phyloP scores from a whole-genome alignment of 2,888 invertebrate genomes.

The Callosobruchus maculatus region DNA sequence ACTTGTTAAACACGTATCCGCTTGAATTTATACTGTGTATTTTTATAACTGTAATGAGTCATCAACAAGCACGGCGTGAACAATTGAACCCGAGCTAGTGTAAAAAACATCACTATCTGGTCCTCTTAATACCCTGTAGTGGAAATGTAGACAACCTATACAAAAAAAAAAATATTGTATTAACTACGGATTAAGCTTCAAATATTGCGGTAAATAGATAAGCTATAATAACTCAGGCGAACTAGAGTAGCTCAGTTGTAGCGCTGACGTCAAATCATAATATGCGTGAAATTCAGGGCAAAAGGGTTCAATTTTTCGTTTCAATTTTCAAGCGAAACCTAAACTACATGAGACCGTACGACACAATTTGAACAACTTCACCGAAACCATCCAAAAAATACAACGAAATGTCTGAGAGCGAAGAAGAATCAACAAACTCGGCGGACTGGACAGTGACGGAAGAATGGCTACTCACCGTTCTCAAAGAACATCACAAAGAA shows the following conservation, averaged over 20 bases:
- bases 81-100: too few relatives aligned
- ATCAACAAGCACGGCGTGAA: too few relatives aligned
- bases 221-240: background rate
- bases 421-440: constrained; percentile 51
- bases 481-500: constrained; percentile 51
- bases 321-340: background rate
- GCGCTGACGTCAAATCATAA: too few relatives aligned
- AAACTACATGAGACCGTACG: background rate
- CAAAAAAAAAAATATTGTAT: background rate
- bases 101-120: too few relatives aligned
- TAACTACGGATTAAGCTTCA: background rate
- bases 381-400: background rate
- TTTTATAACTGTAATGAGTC: too few relatives aligned
- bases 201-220: background rate
- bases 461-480: constrained; percentile 56
- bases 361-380: background rate
- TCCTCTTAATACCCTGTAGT: too few relatives aligned
- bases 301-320: too few relatives aligned
- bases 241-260: too few relatives aligned
- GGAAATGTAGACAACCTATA: too few relatives aligned
- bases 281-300: too few relatives aligned
- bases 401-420: constrained; percentile 52
- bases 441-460: constrained; percentile 55
- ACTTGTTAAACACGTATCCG: too few relatives aligned
- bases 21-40: too few relatives aligned